phyloP scores from a whole-genome alignment of 2,113 vertebrate genomes.

The Microtus pennsylvanicus region DNA sequence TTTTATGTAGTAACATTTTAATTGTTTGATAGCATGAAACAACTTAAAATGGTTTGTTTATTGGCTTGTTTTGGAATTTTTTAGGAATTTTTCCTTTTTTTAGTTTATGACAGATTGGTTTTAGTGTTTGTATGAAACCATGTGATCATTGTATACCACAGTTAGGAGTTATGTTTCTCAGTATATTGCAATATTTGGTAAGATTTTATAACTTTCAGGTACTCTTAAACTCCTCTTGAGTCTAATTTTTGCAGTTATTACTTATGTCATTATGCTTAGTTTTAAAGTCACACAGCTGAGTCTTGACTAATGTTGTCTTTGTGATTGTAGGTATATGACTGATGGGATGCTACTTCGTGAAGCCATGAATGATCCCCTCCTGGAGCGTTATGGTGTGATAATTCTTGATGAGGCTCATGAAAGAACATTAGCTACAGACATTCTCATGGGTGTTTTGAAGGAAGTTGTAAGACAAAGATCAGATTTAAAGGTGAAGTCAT shows the following conservation, averaged over 20 bases:
- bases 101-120: neutral
- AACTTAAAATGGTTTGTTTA: conserved; percentile 41
- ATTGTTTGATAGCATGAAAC: neutral
- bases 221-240: neutral
- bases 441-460: conserved; percentile 98
- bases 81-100: neutral
- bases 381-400: conserved; percentile 97
- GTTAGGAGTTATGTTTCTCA: conserved; percentile 9
- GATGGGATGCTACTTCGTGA: conserved; percentile 98
- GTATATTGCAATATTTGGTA: neutral
- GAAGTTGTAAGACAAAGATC: conserved; percentile 95
- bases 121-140: conserved; percentile 19
- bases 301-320: conserved; percentile 46
- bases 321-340: conserved; percentile 93
- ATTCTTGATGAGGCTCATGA: conserved; percentile 98
- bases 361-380: conserved; percentile 98
- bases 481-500: conserved; percentile 92
- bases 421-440: conserved; percentile 97
- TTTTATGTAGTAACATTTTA: conserved; percentile 27
- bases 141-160: conserved; percentile 12
- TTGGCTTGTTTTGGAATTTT: neutral
- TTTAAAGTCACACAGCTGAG: conserved; percentile 14
- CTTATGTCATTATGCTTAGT: neutral
- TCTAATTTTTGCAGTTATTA: conserved; percentile 44
- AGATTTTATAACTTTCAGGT: neutral